These are phyloP conservation scores for Fundulus diaphanus DNA, from an alignment of 2,797 vertebrate species.

Conservation along the genomic window DNA sequence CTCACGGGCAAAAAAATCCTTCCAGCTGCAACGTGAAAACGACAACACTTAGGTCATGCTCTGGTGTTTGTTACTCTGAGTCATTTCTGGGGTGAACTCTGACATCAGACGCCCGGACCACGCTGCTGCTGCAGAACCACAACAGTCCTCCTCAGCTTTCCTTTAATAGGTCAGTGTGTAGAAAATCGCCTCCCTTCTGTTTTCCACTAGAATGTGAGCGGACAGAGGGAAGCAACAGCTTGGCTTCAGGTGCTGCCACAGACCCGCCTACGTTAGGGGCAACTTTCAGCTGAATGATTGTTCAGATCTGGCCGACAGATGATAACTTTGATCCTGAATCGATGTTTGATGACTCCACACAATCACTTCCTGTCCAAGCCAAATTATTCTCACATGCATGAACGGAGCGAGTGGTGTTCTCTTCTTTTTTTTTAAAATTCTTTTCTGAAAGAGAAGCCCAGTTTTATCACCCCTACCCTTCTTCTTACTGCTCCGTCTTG, in stretches of 20 bases:
- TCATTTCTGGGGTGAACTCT: too few species aligned
- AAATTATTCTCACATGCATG: constrained; percentile 66
- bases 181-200: neutral
- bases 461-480: neutral
- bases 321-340: neutral
- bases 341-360: neutral
- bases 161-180: too few species aligned
- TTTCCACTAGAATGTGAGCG: neutral
- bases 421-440: neutral
- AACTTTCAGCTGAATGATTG: neutral
- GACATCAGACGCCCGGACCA: neutral
- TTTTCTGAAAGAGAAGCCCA: neutral
- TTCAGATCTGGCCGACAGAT: neutral
- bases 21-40: neutral
- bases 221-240: neutral
- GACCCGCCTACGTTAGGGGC: neutral
- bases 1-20: neutral
- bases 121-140: neutral
- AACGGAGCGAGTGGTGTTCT: constrained; percentile 51
- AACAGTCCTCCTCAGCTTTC: neutral
- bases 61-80: neutral
- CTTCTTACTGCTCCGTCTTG: neutral
- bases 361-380: neutral
- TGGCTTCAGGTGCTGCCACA: neutral
- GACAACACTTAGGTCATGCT: neutral